Evolutionary conservation across 1,140 invertebrate species (phyloP).

Genomic region (Trachelipus rathkii): DNA sequence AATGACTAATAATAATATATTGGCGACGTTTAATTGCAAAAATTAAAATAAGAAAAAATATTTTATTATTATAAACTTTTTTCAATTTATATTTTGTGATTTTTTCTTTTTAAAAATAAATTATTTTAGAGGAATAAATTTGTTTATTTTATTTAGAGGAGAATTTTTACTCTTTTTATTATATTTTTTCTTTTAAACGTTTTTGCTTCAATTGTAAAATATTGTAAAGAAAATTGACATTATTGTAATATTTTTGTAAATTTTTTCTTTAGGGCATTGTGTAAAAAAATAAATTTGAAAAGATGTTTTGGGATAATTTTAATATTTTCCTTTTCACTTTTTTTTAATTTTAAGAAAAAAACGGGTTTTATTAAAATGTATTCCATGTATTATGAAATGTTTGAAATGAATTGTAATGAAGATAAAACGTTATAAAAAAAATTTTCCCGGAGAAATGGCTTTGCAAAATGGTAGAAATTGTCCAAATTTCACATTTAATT

Average conservation of each 20-base stretch:
- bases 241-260: conserved; percentile 34
- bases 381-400: too few species aligned
- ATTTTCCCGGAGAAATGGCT: too few species aligned
- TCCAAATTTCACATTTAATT: too few species aligned
- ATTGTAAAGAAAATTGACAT: conserved; percentile 25
- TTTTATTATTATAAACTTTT: not conserved
- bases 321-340: too few species aligned
- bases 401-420: too few species aligned
- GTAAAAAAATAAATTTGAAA: conserved; percentile 21
- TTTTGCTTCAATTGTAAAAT: conserved; percentile 12
- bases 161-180: too few species aligned
- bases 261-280: conserved; percentile 30
- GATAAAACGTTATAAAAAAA: too few species aligned
- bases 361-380: too few species aligned
- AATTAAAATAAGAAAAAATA: not conserved
- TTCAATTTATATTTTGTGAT: not conserved
- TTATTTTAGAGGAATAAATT: conserved; percentile 3
- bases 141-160: not conserved
- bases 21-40: not conserved
- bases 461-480: too few species aligned
- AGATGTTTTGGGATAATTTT: not conserved
- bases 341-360: too few species aligned
- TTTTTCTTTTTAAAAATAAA: not conserved
- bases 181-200: not conserved
- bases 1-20: not conserved